phyloP scores from a whole-genome alignment of 2,888 invertebrate species.

The Crocallis elinguaria region DNA sequence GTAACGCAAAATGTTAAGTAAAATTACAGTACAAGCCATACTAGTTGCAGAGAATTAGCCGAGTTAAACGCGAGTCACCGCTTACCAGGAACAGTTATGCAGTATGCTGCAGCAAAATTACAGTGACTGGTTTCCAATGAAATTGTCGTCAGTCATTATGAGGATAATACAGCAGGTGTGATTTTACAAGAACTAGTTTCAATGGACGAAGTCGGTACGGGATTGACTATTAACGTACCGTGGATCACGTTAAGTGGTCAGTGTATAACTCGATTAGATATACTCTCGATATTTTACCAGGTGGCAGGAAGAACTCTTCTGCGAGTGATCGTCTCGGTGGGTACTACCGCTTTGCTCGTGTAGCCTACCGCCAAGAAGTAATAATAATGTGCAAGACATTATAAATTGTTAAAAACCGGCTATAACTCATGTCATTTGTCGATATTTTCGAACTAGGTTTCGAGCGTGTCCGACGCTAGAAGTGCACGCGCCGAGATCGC shows the following conservation, averaged over 20 bases:
- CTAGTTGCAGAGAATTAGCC: conserved; percentile 35
- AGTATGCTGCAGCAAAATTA: conserved; percentile 53
- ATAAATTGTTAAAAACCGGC: too few species aligned
- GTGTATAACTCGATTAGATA: not conserved
- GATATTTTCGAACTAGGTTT: too few species aligned
- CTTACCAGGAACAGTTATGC: conserved; percentile 50
- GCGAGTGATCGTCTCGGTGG: too few species aligned
- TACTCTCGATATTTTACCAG: too few species aligned
- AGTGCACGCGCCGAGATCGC: too few species aligned
- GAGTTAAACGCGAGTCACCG: conserved; percentile 42
- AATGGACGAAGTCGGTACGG: conserved; percentile 38
- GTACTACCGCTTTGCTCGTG: too few species aligned
- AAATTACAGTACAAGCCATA: conserved; percentile 21
- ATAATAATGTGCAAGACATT: too few species aligned
- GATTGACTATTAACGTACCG: conserved; percentile 9
- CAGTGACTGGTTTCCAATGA: conserved; percentile 61
- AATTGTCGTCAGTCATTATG: conserved; percentile 59
- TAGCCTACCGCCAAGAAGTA: too few species aligned
- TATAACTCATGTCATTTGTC: too few species aligned
- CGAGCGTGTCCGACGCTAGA: too few species aligned
- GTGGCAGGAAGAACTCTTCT: too few species aligned
- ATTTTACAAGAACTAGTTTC: conserved; percentile 59
- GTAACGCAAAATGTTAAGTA: not conserved
- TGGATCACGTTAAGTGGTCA: not conserved
- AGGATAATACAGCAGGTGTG: conserved; percentile 49